Evolutionary conservation across 2,113 vertebrate species (phyloP), one percentile per base, ranked within the genome.

Genomic region (Saccopteryx leptura): DNA sequence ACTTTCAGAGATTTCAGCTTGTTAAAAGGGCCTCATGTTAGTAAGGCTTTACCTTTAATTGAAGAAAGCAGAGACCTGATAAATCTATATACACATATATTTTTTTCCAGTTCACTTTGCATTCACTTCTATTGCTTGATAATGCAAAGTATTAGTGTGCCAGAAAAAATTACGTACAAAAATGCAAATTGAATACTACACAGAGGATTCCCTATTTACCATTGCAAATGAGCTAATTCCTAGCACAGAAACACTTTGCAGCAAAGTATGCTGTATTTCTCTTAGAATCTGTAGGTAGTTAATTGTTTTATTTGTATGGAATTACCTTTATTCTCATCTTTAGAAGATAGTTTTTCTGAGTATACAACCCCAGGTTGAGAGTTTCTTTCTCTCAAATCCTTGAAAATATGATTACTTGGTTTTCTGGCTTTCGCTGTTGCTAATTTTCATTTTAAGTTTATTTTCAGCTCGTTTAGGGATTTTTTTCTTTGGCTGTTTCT

Each of bases 261-360:
- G 33, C 82, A 83, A 17, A 88, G 52, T 13, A 71, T 23, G 39
- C 48, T 79, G 2, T 74, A 28, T 74, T 84, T 84, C 75, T 88
- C 65, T 19, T n/a, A 88, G 15, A 19, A 39, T 65, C 33, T 66
- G 13, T 66, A 82, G 8, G 17, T 26, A 61, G 71, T 48, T 63
- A 89, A 86, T 39, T 84, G 26, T 80, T 85, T 72, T 68, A 60
- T 65, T 85, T 80, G 33, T 48, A 48, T 78, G 28, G 11, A 80
- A 89, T 58, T 65, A 89, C 60, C 74, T 85, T 91, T 63, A 89
- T 90, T 90, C n/a, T 86, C 76, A 63, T 93, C 81, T 76, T 90
- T 82, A 56, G 82, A 69, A 90, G 68, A 54, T 15, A 60, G 21
- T 23, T 87, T 61, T 90, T 82, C 31, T 61, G 60, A 9, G 7